Evolutionary conservation across 1,140 invertebrate genomes (phyloP).

Genomic region (Ceratosolen solmsi): DNA sequence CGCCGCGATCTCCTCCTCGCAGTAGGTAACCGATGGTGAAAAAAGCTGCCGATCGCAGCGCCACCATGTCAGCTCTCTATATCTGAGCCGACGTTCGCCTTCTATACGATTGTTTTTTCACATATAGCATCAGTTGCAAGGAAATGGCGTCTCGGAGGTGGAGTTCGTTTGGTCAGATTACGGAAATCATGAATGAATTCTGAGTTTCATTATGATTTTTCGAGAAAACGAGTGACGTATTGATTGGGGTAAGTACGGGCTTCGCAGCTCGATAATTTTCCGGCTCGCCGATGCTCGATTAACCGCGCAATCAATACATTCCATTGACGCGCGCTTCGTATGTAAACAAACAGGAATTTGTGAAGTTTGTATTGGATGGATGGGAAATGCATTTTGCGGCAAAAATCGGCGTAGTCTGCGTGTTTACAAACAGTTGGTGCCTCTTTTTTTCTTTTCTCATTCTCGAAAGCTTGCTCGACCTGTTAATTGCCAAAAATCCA

Average conservation of each 20-base stretch:
- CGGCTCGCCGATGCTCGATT: not conserved
- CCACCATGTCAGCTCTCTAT: not conserved
- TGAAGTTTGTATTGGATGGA: slow-evolving; percentile 24
- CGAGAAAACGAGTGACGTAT: slow-evolving; percentile 58
- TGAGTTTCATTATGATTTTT: slow-evolving; percentile 62
- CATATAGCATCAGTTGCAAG: slow-evolving; percentile 63
- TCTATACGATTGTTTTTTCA: slow-evolving; percentile 32
- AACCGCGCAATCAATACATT: slow-evolving; percentile 48
- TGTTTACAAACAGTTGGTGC: slow-evolving; percentile 37
- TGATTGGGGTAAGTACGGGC: slow-evolving; percentile 62
- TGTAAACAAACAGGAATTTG: slow-evolving; percentile 71
- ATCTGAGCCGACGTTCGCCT: not conserved
- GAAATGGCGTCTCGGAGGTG: slow-evolving; percentile 73
- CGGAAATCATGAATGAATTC: slow-evolving; percentile 73
- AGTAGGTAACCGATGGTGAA: not conserved
- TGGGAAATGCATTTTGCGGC: slow-evolving; percentile 29
- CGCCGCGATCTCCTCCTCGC: too few species aligned
- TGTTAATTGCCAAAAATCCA: not conserved
- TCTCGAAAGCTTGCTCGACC: too few species aligned
- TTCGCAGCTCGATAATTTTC: slow-evolving; percentile 10
- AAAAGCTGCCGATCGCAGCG: not conserved
- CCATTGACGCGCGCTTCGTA: slow-evolving; percentile 58
- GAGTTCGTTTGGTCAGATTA: slow-evolving; percentile 71
- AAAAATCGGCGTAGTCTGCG: slow-evolving; percentile 36
- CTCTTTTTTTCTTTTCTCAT: not conserved